Conservation (phyloP, 2,797 vertebrate species). For the Heteromormyrus szaboi region DNA sequence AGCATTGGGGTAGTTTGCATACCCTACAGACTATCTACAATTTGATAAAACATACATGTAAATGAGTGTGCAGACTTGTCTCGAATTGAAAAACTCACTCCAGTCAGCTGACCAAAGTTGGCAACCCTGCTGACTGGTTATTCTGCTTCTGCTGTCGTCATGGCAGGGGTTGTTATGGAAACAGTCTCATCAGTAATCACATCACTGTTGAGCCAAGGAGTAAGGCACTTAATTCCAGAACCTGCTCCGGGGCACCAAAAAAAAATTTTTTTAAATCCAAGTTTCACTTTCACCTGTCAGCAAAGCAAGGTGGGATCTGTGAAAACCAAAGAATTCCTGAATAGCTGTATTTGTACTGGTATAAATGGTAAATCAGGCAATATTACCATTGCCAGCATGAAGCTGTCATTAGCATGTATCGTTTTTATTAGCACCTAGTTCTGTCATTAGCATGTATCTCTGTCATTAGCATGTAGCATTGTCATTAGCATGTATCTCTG, state of each 20-base stretch:
- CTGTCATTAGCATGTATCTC: neutral
- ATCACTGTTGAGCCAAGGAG: neutral
- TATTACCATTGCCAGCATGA: neutral
- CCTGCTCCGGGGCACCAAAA: neutral
- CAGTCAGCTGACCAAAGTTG: neutral
- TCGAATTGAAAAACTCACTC: neutral
- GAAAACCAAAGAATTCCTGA: neutral
- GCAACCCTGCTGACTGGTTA: neutral
- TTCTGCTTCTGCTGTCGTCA: neutral
- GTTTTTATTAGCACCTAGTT: neutral
- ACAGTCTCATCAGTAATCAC: neutral
- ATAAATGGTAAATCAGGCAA: neutral
- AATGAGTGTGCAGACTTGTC: neutral
- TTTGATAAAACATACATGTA: neutral
- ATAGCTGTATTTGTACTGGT: neutral
- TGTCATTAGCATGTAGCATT: neutral
- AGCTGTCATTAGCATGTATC: neutral
- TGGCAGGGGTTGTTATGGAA: neutral
- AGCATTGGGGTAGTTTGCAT: neutral
- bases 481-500: too few relatives aligned
- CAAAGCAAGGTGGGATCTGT: neutral
- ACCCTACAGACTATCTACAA: neutral
- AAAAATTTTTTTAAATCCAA: too few relatives aligned
- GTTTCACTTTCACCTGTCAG: neutral
- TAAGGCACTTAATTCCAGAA: neutral